A percentile compares a stretch with the other conserved stretches of the same genome.
These are phyloP conservation scores for Panopea generosa DNA, from an alignment of 2,888 invertebrate genomes.

Conservation along the genomic window DNA sequence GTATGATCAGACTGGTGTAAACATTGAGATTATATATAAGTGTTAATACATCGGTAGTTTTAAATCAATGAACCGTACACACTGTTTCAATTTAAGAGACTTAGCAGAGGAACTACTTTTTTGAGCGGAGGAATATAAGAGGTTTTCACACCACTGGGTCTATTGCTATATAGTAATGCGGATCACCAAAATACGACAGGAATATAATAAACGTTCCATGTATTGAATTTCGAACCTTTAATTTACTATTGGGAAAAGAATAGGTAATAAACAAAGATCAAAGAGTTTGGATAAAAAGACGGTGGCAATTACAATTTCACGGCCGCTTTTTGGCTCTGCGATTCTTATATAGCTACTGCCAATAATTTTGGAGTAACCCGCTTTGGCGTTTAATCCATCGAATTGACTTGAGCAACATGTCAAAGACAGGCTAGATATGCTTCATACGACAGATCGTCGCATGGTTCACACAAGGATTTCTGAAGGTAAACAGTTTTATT, in stretches of 20 bases:
- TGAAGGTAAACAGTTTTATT: constrained; percentile 37
- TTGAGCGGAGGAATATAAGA: constrained; percentile 46
- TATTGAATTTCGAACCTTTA: constrained; percentile 43
- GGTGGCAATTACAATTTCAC: neutral
- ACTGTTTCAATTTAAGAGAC: too few species aligned
- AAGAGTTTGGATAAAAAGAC: constrained; percentile 11
- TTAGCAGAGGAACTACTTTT: constrained; percentile 48
- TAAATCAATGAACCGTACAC: too few species aligned
- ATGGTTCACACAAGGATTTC: constrained; percentile 19
- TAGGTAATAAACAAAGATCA: constrained; percentile 24
- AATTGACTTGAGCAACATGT: neutral
- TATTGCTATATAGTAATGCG: constrained; percentile 32
- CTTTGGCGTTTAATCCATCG: too few species aligned
- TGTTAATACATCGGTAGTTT: too few species aligned
- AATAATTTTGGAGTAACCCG: too few species aligned
- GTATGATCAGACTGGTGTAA: too few species aligned
- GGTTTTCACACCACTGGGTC: constrained; percentile 43
- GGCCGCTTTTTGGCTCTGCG: too few species aligned
- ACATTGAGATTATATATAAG: too few species aligned
- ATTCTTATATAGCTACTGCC: too few species aligned
- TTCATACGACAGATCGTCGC: neutral
- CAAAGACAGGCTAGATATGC: constrained; percentile 3
- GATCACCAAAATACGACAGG: constrained; percentile 29
- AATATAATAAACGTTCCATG: constrained; percentile 34
- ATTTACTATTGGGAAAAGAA: constrained; percentile 23